Conservation (phyloP, 2,888 invertebrate species). For the Dryomyza anilis region DNA sequence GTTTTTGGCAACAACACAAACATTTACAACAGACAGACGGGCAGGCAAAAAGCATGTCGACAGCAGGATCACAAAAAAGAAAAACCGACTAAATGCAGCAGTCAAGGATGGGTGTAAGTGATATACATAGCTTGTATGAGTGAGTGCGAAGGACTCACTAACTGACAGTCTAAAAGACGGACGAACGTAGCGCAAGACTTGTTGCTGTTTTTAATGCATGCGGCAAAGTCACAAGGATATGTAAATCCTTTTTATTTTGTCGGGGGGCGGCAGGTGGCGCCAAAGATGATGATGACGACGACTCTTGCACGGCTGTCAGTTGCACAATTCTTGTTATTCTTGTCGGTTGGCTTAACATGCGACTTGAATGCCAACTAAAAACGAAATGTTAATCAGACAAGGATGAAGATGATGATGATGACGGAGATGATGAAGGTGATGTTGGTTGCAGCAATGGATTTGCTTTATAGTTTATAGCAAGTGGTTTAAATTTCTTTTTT, state of each 20-base stretch:
- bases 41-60: not conserved
- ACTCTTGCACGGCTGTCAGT: constrained; percentile 2
- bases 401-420: not conserved
- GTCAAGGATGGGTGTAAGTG: no score
- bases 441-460: no score
- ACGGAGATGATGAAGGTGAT: not conserved
- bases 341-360: not conserved
- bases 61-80: not conserved
- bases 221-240: not conserved
- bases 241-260: no score
- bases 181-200: no score
- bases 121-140: no score
- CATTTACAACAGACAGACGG: not conserved
- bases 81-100: not conserved
- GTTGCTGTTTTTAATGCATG: no score
- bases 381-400: not conserved
- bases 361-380: not conserved
- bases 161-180: no score
- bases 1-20: constrained; percentile 8
- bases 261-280: no score
- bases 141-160: no score
- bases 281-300: no score
- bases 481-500: no score
- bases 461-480: no score
- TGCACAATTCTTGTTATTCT: not conserved